Conservation (phyloP, 1,140 invertebrate genomes). For the Bombus superbus region DNA sequence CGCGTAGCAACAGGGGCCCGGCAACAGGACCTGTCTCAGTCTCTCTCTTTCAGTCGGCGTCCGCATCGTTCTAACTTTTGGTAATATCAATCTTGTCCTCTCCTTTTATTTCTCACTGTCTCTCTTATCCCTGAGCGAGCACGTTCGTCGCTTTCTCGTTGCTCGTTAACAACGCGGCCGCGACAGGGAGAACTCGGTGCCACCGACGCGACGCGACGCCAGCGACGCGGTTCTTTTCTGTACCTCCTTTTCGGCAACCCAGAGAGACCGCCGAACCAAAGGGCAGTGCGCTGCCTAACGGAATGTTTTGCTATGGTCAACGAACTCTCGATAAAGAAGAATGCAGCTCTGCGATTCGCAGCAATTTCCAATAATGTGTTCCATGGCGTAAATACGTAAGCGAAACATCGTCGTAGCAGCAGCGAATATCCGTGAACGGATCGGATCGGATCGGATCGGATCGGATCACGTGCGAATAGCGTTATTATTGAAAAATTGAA, state of each 20-base stretch:
- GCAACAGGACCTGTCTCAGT: conserved; percentile 64
- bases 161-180: conserved; percentile 57
- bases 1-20: conserved; percentile 75
- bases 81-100: conserved; percentile 41
- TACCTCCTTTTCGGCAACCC: conserved; percentile 30
- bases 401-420: too few species aligned
- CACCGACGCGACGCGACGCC: neutral
- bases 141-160: conserved; percentile 60
- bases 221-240: conserved; percentile 29
- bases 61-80: conserved; percentile 15
- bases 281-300: conserved; percentile 32
- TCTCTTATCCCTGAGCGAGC: conserved; percentile 39
- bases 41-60: conserved; percentile 47
- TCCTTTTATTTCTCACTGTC: conserved; percentile 28
- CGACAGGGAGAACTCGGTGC: conserved; percentile 16
- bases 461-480: too few species aligned
- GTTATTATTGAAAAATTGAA: neutral
- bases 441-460: too few species aligned
- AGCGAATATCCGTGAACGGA: too few species aligned
- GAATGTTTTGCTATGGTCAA: conserved; percentile 47
- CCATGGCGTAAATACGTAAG: neutral
- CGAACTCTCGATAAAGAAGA: conserved; percentile 25
- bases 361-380: neutral
- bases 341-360: neutral
- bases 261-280: neutral